Base-by-base conservation (phyloP, 2,888 invertebrate species). In the Drosophila tripunctata region DNA sequence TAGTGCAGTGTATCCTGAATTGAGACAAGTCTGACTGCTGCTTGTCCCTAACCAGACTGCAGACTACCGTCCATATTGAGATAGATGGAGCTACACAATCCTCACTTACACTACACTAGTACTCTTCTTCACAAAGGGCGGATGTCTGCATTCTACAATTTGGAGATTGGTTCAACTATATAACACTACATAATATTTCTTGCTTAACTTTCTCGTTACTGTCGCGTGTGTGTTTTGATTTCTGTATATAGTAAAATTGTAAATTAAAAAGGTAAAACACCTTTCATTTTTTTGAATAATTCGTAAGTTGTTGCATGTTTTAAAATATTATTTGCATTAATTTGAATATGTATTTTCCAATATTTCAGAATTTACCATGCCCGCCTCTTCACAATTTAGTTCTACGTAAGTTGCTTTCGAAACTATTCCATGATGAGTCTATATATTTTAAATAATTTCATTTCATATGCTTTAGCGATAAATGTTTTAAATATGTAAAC, bases 351-450 rank as follows among this genome's bases (percentile, higher is more conserved):
- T 40, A 19, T 31, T 10, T 40, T 33, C 33, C 14, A 40, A 50
- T 61, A 15, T 86, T 81, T 35, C 80, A 81, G 81, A 73, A 50
- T 27, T 48, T 61, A 72, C 44, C 43, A 81, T 81, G 81, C 81
- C 87, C 63, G 58, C 45, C 14, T 76, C 83, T 62, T 76, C 78
- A 8, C 54, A 52, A 15, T 51, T 38, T 12, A 72, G 56, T 44
- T 57, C 75, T n/a, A 44, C 65, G 81, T 81, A 86, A 86, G 80
- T 81, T 64, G 1, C 27, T 36, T 35, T 14, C 17, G 1, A 24
- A 41, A 50, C 1, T 36, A 21, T 36, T 21, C 3, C 31, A 8
- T 17, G 0, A 21, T 4, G 10, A 27, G 8, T 7, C 3, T 27
- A 5, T 27, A 27, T 0, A 10, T 10, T 8, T 8, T 8, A 8